phyloP scores from a whole-genome alignment of 1,140 invertebrate genomes.

The Venturia canescens region DNA sequence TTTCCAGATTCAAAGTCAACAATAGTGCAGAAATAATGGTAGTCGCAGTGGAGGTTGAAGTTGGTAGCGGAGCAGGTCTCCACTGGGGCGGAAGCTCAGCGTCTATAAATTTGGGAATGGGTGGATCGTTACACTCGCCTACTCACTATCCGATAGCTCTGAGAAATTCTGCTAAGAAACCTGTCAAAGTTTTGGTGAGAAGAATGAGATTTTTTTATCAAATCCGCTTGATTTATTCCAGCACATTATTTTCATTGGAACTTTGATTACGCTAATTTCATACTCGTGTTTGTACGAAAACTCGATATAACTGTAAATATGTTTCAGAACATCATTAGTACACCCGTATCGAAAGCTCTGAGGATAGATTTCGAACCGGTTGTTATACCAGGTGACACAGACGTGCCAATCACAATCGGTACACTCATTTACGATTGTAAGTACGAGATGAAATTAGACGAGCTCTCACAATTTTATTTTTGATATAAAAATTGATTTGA shows the following conservation, averaged over 20 bases:
- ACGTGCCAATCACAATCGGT: slow-evolving; percentile 82
- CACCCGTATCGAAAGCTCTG: slow-evolving; percentile 80
- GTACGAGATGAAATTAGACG: slow-evolving; percentile 64
- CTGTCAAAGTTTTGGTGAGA: slow-evolving; percentile 83
- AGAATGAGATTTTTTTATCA: slow-evolving; percentile 26
- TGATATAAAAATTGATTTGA: neutral
- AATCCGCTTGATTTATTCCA: slow-evolving; percentile 30
- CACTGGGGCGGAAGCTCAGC: slow-evolving; percentile 85
- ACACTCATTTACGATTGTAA: slow-evolving; percentile 87
- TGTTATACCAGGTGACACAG: slow-evolving; percentile 81
- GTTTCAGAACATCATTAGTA: slow-evolving; percentile 79
- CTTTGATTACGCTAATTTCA: too few species aligned
- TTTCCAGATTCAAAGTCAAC: slow-evolving; percentile 83
- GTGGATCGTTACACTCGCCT: slow-evolving; percentile 83
- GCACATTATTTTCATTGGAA: too few species aligned
- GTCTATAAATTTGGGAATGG: slow-evolving; percentile 89
- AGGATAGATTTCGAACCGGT: slow-evolving; percentile 80
- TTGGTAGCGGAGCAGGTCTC: slow-evolving; percentile 84
- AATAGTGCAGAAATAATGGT: slow-evolving; percentile 83
- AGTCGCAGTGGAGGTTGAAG: slow-evolving; percentile 93
- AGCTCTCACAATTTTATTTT: slow-evolving; percentile 34
- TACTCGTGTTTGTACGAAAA: too few species aligned
- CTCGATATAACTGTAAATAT: too few species aligned
- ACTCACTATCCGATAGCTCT: slow-evolving; percentile 82
- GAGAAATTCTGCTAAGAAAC: slow-evolving; percentile 84